Base-by-base conservation (phyloP, 2,888 invertebrate species). In the Griposia aprilina region DNA sequence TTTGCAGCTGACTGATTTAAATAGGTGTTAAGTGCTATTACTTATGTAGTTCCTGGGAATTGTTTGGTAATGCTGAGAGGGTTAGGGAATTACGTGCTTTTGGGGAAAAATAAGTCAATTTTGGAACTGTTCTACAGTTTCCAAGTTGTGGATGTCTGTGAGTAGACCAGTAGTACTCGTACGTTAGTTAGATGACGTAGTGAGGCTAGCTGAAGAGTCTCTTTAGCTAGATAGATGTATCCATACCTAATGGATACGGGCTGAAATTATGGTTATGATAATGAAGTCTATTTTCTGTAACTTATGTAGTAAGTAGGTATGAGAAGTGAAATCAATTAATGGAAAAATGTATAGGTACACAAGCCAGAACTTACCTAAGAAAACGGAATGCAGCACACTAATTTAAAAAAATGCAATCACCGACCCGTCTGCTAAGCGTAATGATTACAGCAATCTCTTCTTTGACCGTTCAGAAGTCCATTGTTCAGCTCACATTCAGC, bases 1-100 rank as follows among this genome's bases (percentile, higher is more conserved):
- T 73, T 84, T 76, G 50, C 73, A 74, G 75, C 60, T 78, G 84
- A 79, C 79, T 86, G 75, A 83, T 83, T 84, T 83, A 86, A 84
- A 86, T 84, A 74, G 75, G 84, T 76, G 86, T 65, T 86, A 86
- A 84, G 84, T 79, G 75, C 52, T 73, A 67, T 77, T 76, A 69
- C 67, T 72, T 80, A 45, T 20, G n/a, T 76, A 69, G 72, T 66
- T 75, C 17, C 17, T 55, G 1, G 20, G 23, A 67, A 60, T 66
- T 70, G 59, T 59, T 77, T 26, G 17, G 8, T 67, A 48, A 59
- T 36, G 17, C 26, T 68, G 55, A 52, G 41, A 63, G 41, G 30
- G 62, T 82, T 63, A 23, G 8, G 5, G 8, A n/a, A 13, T 23
- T 41, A 36, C 8, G 0, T 15, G 5, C 3, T 63, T 80, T 48